Percentiles rank a stretch among this genome's conserved stretches.
Conservation (phyloP, 2,888 invertebrate species). For the Ormia ochracea region DNA sequence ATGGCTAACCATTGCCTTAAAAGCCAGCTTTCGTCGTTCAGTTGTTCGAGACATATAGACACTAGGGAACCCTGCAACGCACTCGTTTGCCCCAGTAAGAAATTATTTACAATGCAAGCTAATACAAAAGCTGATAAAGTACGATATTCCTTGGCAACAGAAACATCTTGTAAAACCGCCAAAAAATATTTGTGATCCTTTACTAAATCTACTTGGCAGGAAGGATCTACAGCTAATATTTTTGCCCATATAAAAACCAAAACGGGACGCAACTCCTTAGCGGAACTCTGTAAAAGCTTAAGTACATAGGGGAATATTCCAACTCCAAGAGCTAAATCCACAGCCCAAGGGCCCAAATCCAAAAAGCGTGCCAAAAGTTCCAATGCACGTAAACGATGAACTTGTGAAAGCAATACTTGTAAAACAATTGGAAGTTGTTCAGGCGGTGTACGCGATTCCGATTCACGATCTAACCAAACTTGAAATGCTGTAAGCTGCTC, state of each 20-base stretch:
- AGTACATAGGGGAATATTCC: slow-evolving; percentile 99
- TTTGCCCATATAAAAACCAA: slow-evolving; percentile 99
- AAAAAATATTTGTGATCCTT: slow-evolving; percentile 98
- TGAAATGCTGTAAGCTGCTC: slow-evolving; percentile 98
- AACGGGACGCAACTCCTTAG: slow-evolving; percentile 92
- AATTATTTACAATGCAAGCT: slow-evolving; percentile 94
- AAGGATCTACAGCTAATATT: slow-evolving; percentile 96
- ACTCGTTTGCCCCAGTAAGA: slow-evolving; percentile 91
- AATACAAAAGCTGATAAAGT: slow-evolving; percentile 97
- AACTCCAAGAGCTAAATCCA: slow-evolving; percentile 95
- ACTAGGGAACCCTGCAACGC: slow-evolving; percentile 93
- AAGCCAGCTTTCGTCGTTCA: slow-evolving; percentile 83
- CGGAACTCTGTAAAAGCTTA: slow-evolving; percentile 95
- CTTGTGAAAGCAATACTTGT: slow-evolving; percentile 86
- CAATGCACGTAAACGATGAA: slow-evolving; percentile 94
- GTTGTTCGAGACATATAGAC: slow-evolving; percentile 93
- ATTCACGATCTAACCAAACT: slow-evolving; percentile 79
- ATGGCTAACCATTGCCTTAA: slow-evolving; percentile 93
- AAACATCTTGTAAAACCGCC: slow-evolving; percentile 90
- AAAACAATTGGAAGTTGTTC: slow-evolving; percentile 98
- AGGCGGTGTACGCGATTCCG: slow-evolving; percentile 88
- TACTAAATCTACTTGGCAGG: slow-evolving; percentile 95
- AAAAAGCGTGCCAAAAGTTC: slow-evolving; percentile 95
- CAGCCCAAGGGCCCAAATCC: slow-evolving; percentile 97
- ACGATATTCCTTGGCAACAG: slow-evolving; percentile 89